Evolutionary conservation across 2,797 vertebrate species (phyloP).

Genomic region (Amniataba percoides): DNA sequence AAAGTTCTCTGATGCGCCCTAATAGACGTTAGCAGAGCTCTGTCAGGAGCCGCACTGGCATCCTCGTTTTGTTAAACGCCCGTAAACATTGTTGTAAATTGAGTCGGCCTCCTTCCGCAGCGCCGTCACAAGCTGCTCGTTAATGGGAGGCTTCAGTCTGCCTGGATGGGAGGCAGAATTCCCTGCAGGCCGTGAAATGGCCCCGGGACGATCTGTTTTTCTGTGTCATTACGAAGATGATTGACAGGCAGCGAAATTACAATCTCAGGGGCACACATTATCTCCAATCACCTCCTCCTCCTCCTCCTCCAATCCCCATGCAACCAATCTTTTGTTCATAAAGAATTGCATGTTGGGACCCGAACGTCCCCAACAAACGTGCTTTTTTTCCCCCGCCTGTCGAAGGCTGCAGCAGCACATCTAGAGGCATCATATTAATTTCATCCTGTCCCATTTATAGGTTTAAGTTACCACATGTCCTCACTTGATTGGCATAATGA

Average conservation of each 20-base stretch:
- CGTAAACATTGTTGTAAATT: slow-evolving; percentile 37
- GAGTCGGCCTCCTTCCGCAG: slow-evolving; percentile 16
- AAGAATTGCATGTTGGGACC: slow-evolving; percentile 14
- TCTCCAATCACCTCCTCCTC: neutral
- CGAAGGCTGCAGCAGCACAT: slow-evolving; percentile 1
- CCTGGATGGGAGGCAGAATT: slow-evolving; percentile 26
- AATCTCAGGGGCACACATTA: slow-evolving; percentile 24
- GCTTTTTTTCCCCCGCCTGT: too few relatives aligned
- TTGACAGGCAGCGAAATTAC: slow-evolving; percentile 63
- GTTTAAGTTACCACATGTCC: neutral
- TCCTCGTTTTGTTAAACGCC: slow-evolving; percentile 24
- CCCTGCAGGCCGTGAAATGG: slow-evolving; percentile 41
- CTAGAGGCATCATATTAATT: neutral
- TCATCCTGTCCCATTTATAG: neutral
- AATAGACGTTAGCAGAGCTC: neutral
- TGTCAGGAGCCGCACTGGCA: slow-evolving; percentile 15
- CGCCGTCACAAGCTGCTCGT: slow-evolving; percentile 56
- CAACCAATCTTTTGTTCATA: slow-evolving; percentile 41
- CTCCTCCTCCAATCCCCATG: neutral
- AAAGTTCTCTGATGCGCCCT: slow-evolving; percentile 7
- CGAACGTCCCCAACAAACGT: slow-evolving; percentile 11
- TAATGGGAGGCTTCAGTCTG: slow-evolving; percentile 44
- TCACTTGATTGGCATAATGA: slow-evolving; percentile 39
- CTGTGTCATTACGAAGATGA: slow-evolving; percentile 67
- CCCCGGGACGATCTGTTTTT: slow-evolving; percentile 53